These are phyloP conservation scores for Siniperca undulata DNA, from an alignment of 2,797 vertebrate genomes.

Conservation along the genomic window DNA sequence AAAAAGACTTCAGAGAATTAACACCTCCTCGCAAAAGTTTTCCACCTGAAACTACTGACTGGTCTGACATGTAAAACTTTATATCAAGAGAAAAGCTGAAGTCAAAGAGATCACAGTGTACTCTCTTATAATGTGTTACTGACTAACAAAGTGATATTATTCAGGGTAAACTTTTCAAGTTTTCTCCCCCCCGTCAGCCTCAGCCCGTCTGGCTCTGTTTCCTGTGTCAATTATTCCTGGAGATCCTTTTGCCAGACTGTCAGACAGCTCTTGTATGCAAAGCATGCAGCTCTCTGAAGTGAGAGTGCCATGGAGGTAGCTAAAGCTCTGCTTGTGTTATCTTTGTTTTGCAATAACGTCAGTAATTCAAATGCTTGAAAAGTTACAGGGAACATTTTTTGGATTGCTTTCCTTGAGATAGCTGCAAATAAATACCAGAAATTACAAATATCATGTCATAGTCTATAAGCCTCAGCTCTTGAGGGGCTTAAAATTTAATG, in stretches of 20 bases:
- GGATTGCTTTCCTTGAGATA: slow-evolving; percentile 43
- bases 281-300: slow-evolving; percentile 42
- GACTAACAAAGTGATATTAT: slow-evolving; percentile 71
- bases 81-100: slow-evolving; percentile 62
- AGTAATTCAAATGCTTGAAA: slow-evolving; percentile 41
- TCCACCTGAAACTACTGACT: slow-evolving; percentile 56
- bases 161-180: slow-evolving; percentile 64
- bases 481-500: slow-evolving; percentile 69
- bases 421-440: slow-evolving; percentile 58
- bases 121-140: slow-evolving; percentile 56
- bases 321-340: slow-evolving; percentile 39
- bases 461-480: slow-evolving; percentile 60
- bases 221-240: slow-evolving; percentile 65
- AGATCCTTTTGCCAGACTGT: slow-evolving; percentile 51
- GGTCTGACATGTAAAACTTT: slow-evolving; percentile 62
- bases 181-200: slow-evolving; percentile 41
- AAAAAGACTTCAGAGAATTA: slow-evolving; percentile 46
- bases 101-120: slow-evolving; percentile 68
- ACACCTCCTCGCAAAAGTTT: slow-evolving; percentile 41
- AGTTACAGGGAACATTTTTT: slow-evolving; percentile 19
- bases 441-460: slow-evolving; percentile 58
- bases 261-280: slow-evolving; percentile 54
- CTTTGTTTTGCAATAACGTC: slow-evolving; percentile 48
- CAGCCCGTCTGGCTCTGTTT: slow-evolving; percentile 53
- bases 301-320: slow-evolving; percentile 37